Evolutionary conservation across 2,113 vertebrate genomes (phyloP), one percentile per base, ranked within the genome.

Genomic region (Mesitornis unicolor): DNA sequence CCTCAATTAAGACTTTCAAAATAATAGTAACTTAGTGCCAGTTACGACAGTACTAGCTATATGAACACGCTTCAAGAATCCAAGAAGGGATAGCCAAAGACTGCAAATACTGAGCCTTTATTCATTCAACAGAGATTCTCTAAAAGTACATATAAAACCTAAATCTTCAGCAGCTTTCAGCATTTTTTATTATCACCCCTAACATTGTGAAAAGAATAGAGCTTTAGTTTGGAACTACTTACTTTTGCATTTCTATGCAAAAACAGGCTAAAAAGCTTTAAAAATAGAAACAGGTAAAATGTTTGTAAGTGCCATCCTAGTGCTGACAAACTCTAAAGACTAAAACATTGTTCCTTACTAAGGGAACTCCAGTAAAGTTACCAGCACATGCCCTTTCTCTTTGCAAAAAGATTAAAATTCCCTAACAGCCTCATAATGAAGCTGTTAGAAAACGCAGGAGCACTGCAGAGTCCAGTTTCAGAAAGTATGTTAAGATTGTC

Each of bases 1-100:
- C 75, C 78, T 87, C 79, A 96, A 84, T 90, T 93, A 94, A 93
- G 88, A 51, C 92, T 86, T 92, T 67, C 71, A 95, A 94, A 96
- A 79, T 61, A 95, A 29, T 93, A 94, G 94, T 94, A 94, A 94
- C 64, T 78, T 26, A 35, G 50, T 93, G 85, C 84, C 92, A 93
- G 63, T 86, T 96, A 86, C 51, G 59, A 65, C 68, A 91, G 59
- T 53, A 78, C 47, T 93, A 85, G 78, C 70, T 75, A 87, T 11
- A 80, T 2, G 43, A 94, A 84, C 47, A 92, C 0, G 0, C 40
- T 92, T 77, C 84, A 77, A 56, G 68, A 93, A 92, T 45, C 43
- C 68, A 93, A 78, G 47, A 35, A 90, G 70, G 29, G 42, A 65
- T 75, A 84, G 77, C 38, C 79, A 68, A 60, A 67, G 51, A 88